Evolutionary conservation across 2,888 invertebrate species (phyloP), one percentile per base, ranked within the genome.

Genomic region (Furcula furcula): DNA sequence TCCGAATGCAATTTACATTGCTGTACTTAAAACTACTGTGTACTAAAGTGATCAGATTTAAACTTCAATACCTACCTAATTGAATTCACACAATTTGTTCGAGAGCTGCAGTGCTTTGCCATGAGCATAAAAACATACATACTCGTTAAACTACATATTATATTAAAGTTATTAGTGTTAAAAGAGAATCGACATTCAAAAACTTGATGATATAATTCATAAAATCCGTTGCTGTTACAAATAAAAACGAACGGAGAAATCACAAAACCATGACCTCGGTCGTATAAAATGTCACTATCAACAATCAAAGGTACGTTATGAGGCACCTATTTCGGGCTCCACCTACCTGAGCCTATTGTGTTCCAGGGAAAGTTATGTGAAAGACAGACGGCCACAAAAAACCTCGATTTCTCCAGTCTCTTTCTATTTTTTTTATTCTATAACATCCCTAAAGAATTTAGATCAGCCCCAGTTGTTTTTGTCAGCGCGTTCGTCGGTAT

Each of bases 281-380:
- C 62, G 52, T 71, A 69, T 74, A 75, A 76, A 76, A 81, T 87
- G 85, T 84, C 85, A 81, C 80, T 71, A 76, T 82, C 77, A 68
- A 65, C 76, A 67, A 70, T 70, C 68, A 70, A 57, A 62, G 68
- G 64, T 59, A 59, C 54, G 40, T 51, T 57, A 46, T 48, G 54
- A 52, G 62, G 70, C 62, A 54, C 55, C 53, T 63, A 74, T 80
- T 78, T 77, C 68, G 52, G 49, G 36, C 50, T 37, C 60, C 68
- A 60, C 54, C 81, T 86, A 86, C 86, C 85, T 85, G 85, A 68
- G 49, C 34, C 73, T 56, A 75, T 83, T 82, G 76, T 81, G 64
- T 57, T 63, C 58, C 47, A 66, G 82, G 76, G 87, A 87, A 87
- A 87, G 86, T 83, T 76, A 78, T 73, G 79, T 76, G 82, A 84